phyloP scores from a whole-genome alignment of 2,113 vertebrate species.

The Callorhinus ursinus region DNA sequence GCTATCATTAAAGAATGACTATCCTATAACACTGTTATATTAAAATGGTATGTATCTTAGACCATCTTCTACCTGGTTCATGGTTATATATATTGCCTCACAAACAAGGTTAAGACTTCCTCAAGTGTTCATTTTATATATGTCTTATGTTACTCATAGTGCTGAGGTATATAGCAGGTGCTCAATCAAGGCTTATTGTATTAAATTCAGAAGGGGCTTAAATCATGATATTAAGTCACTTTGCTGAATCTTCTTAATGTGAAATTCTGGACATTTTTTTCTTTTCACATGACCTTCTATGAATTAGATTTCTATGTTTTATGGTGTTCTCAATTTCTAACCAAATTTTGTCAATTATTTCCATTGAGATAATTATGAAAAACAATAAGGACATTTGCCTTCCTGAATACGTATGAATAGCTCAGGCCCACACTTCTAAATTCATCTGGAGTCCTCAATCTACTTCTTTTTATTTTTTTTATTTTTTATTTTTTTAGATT shows the following conservation, averaged over 20 bases:
- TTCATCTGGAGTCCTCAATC: background rate
- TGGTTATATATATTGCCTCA: background rate
- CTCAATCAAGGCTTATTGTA: background rate
- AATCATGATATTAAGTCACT: background rate
- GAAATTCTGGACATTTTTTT: background rate
- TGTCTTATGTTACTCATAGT: background rate
- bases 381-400: background rate
- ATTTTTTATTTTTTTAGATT: no score
- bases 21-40: background rate
- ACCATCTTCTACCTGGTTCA: background rate
- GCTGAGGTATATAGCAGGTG: background rate
- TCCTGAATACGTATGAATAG: background rate
- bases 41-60: background rate
- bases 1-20: background rate
- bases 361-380: background rate
- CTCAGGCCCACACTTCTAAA: background rate
- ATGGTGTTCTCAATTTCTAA: background rate
- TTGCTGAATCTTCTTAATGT: background rate
- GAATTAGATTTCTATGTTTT: background rate
- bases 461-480: background rate
- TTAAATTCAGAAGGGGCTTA: background rate
- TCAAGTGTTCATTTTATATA: background rate
- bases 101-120: background rate
- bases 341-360: slow-evolving; percentile 23
- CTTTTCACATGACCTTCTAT: background rate